Conservation (phyloP, 2,888 invertebrate genomes). For the Phyllotreta striolata region DNA sequence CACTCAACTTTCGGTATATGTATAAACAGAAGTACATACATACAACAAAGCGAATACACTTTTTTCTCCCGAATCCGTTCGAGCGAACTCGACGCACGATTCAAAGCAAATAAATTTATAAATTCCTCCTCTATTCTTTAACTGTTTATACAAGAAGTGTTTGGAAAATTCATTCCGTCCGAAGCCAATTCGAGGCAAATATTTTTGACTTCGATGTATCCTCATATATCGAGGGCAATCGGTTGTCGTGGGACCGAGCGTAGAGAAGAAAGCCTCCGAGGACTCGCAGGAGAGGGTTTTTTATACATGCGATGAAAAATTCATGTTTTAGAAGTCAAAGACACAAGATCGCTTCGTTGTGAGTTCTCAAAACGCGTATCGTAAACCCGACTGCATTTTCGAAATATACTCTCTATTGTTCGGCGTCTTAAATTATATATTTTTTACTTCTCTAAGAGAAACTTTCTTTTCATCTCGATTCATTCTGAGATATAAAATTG, state of each 20-base stretch:
- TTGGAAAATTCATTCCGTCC: not conserved
- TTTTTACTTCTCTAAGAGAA: too few species aligned
- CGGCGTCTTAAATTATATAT: too few species aligned
- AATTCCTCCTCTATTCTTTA: too few species aligned
- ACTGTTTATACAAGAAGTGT: too few species aligned
- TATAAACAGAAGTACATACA: too few species aligned
- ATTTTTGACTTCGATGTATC: conserved; percentile 3
- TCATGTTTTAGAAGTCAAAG: conserved; percentile 28
- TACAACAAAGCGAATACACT: too few species aligned
- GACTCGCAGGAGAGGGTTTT: conserved; percentile 19
- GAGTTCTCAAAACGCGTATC: conserved; percentile 19
- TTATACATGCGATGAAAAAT: conserved; percentile 28
- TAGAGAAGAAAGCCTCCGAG: conserved; percentile 20
- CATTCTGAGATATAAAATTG: too few species aligned
- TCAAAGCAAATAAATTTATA: too few species aligned
- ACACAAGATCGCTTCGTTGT: conserved; percentile 21
- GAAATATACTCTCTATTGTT: not conserved
- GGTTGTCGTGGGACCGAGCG: conserved; percentile 3
- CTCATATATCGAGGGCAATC: conserved; percentile 7
- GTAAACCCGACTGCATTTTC: conserved; percentile 12
- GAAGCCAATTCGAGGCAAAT: conserved; percentile 13
- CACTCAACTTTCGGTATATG: too few species aligned
- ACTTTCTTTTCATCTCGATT: too few species aligned
- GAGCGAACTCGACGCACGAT: too few species aligned
- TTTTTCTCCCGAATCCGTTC: too few species aligned